Conservation (phyloP, 2,888 invertebrate genomes). For the Euproctis similis region DNA sequence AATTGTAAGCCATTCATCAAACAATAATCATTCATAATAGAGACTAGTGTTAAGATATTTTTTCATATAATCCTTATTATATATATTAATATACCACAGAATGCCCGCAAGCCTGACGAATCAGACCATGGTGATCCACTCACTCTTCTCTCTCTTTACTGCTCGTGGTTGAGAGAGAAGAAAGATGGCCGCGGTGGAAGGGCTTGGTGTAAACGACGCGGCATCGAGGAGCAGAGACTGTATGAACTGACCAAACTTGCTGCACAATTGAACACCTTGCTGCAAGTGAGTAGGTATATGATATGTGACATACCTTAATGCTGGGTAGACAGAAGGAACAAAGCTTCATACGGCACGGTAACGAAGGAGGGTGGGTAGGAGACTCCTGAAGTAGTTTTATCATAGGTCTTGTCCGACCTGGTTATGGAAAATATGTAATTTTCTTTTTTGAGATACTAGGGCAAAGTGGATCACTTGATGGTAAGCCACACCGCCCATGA, state of each 20-base stretch:
- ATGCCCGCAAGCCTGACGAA: constrained; percentile 85
- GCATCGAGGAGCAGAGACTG: constrained; percentile 96
- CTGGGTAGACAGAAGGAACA: no score
- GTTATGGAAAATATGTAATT: no score
- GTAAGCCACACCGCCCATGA: no score
- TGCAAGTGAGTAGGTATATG: constrained; percentile 81
- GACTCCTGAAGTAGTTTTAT: no score
- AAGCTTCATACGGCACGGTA: no score
- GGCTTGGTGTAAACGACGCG: constrained; percentile 92
- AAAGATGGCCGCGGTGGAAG: constrained; percentile 68
- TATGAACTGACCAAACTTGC: constrained; percentile 97
- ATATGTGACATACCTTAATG: no score
- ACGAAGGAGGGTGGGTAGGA: no score
- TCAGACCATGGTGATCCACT: constrained; percentile 98
- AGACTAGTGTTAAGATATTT: background rate
- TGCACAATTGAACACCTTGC: constrained; percentile 88
- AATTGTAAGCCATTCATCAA: no score
- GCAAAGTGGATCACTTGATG: no score
- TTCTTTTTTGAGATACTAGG: no score
- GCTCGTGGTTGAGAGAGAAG: constrained; percentile 91
- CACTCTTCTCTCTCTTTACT: constrained; percentile 89
- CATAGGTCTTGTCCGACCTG: no score
- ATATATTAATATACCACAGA: constrained; percentile 47
- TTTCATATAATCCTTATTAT: background rate
- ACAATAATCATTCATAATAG: no score